phyloP scores from a whole-genome alignment of 2,888 invertebrate species.

The Sturmia bella region DNA sequence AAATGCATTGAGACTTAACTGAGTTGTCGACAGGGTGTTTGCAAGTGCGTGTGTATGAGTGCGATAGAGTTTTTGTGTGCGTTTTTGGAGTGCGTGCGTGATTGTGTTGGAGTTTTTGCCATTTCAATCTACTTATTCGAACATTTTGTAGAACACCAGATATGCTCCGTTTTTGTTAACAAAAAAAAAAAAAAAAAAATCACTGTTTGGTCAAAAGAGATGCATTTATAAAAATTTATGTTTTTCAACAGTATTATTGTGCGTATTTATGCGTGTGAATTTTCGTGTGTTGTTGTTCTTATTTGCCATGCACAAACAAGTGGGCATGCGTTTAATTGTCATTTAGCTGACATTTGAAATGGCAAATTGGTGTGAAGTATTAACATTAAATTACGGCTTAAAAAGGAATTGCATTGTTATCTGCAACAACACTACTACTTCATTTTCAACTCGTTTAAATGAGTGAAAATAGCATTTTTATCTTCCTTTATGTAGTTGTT shows the following conservation, averaged over 20 bases:
- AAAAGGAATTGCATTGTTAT: conserved; percentile 66
- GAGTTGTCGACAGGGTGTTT: no score
- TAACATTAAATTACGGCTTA: conserved; percentile 69
- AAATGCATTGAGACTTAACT: no score
- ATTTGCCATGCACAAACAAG: conserved; percentile 42
- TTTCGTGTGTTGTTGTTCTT: conserved; percentile 13
- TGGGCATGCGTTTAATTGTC: conserved; percentile 72
- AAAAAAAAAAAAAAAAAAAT: conserved; percentile 3
- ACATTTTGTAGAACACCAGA: conserved; percentile 76
- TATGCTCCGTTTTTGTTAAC: conserved; percentile 69
- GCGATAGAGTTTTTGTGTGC: conserved; percentile 6
- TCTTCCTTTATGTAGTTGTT: conserved; percentile 6
- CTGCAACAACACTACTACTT: conserved; percentile 46
- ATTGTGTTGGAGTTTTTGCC: conserved; percentile 63
- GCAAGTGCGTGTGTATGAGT: conserved; percentile 66
- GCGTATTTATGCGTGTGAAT: conserved; percentile 24
- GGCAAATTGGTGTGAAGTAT: conserved; percentile 72
- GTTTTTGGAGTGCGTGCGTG: conserved; percentile 42
- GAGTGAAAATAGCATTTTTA: conserved; percentile 45
- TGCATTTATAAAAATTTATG: conserved; percentile 46
- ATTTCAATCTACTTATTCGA: conserved; percentile 55
- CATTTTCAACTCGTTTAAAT: conserved; percentile 56
- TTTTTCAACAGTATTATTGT: conserved; percentile 32
- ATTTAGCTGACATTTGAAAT: conserved; percentile 74
- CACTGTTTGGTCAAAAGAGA: conserved; percentile 14